Base-by-base conservation (phyloP, 2,888 invertebrate genomes). In the Osmoderma eremita region DNA sequence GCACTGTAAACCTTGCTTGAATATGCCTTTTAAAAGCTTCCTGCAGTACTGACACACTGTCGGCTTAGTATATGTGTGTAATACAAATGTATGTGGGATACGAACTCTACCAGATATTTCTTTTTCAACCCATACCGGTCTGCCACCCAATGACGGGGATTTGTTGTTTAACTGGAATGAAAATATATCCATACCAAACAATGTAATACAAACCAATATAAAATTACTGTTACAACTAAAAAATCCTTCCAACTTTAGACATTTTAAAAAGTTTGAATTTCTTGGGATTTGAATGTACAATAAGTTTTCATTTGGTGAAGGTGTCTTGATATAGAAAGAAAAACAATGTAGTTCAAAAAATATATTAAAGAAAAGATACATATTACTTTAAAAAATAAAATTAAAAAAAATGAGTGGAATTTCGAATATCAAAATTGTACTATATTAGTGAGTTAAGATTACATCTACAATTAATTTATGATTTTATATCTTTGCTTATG, bases 1-100 rank as follows among this genome's bases (percentile, higher is more conserved):
- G 83, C 99, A 99, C 83, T 98, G 98, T 75, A 97, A 84, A 66
- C 98, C 98, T 84, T 98, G 98, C 80, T 94, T 95, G 84, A 98
- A 97, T 56, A 98, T 85, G 0, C 98, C 98, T 73, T 93, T 92
- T 71, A 99, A 88, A 76, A 99, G 88, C 84, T 96, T 96, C 84
- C 96, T 95, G 86, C 98, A 99, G 82, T 91, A 88, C 76, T 97
- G 94, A 81, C 99, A 99, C 17, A 98, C 92, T 0, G 98, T 99
- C 63, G 98, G 99, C 56, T 95, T 88, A 51, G 96, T 97, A 85
- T 99, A 99, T 63, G 94, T 92, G 85, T 98, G 98, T 71, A 98
- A 88, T 78, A 95, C 93, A 84, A 98, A 98, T 3, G 98, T 98
- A 84, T 98, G 98, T 38, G 98, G 98, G 78, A 95, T 93, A 79